Evolutionary conservation across 2,888 invertebrate species (phyloP).

Genomic region (Phasia obesa): DNA sequence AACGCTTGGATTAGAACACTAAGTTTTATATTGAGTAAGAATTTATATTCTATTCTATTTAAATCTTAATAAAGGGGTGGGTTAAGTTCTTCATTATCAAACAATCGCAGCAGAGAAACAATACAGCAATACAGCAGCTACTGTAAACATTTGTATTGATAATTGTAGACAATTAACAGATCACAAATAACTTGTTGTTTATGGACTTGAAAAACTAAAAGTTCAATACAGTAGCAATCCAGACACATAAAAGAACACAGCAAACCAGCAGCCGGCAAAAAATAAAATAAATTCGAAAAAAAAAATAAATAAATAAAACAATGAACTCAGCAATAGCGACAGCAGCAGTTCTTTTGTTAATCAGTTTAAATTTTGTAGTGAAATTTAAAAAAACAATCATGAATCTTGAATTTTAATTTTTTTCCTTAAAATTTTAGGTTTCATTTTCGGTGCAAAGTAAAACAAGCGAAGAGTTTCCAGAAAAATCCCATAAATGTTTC

Average conservation of each 20-base stretch:
- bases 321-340: slow-evolving; percentile 25
- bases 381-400: neutral
- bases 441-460: slow-evolving; percentile 34
- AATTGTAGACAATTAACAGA: slow-evolving; percentile 13
- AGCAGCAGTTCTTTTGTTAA: slow-evolving; percentile 12
- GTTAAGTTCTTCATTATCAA: neutral
- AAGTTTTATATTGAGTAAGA: neutral
- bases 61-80: slow-evolving; percentile 1
- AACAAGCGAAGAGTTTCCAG: slow-evolving; percentile 55
- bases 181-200: slow-evolving; percentile 27
- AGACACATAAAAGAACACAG: slow-evolving; percentile 38
- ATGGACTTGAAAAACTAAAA: slow-evolving; percentile 21
- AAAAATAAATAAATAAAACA: neutral
- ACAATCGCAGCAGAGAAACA: too few species aligned
- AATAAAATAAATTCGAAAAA: slow-evolving; percentile 2
- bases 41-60: neutral
- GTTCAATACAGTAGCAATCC: slow-evolving; percentile 45
- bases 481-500: slow-evolving; percentile 61
- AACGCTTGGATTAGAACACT: neutral
- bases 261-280: slow-evolving; percentile 4
- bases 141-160: slow-evolving; percentile 24
- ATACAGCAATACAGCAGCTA: neutral
- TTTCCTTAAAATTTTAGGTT: slow-evolving; percentile 13
- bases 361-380: slow-evolving; percentile 41
- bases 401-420: neutral